A percentile compares a stretch with the other conserved stretches of the same genome.
These are phyloP conservation scores for Keiferia lycopersicella DNA, from an alignment of 2,888 invertebrate genomes.

Conservation along the genomic window DNA sequence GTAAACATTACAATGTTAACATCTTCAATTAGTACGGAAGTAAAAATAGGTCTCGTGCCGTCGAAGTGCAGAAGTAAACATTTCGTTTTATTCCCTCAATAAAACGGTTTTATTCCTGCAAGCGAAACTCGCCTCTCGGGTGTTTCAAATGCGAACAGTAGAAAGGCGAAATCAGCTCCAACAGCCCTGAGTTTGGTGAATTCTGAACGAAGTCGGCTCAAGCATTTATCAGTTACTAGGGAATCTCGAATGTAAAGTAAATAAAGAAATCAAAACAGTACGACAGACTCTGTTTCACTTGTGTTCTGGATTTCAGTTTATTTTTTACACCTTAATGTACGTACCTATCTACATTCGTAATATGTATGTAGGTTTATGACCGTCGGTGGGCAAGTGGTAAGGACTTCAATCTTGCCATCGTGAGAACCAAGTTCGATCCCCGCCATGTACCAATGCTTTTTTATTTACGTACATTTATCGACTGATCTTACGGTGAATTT, in stretches of 20 bases:
- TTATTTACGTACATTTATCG: too few relatives aligned
- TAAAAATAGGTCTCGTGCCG: conserved; percentile 17
- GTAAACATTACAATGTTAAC: conserved; percentile 7
- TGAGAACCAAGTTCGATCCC: too few relatives aligned
- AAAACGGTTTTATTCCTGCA: conserved; percentile 21
- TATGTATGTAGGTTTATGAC: too few relatives aligned
- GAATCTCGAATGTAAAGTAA: background rate
- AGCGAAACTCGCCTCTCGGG: conserved; percentile 21
- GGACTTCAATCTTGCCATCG: too few relatives aligned
- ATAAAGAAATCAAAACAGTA: too few relatives aligned
- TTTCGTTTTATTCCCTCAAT: conserved; percentile 20
- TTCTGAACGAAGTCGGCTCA: conserved; percentile 34
- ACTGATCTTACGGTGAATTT: too few relatives aligned
- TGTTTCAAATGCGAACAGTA: conserved; percentile 31
- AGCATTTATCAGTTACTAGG: conserved; percentile 17
- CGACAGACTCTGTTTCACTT: too few relatives aligned
- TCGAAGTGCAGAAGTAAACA: conserved; percentile 18
- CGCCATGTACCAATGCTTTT: too few relatives aligned
- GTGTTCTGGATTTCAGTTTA: too few relatives aligned
- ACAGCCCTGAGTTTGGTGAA: conserved; percentile 33
- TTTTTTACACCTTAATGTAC: too few relatives aligned
- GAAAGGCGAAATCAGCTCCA: conserved; percentile 32
- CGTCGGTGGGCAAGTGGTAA: too few relatives aligned
- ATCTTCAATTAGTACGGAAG: conserved; percentile 20
- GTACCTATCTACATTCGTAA: too few relatives aligned